These are phyloP conservation scores for Colletes gigas DNA, from an alignment of 1,140 invertebrate genomes.

Conservation along the genomic window DNA sequence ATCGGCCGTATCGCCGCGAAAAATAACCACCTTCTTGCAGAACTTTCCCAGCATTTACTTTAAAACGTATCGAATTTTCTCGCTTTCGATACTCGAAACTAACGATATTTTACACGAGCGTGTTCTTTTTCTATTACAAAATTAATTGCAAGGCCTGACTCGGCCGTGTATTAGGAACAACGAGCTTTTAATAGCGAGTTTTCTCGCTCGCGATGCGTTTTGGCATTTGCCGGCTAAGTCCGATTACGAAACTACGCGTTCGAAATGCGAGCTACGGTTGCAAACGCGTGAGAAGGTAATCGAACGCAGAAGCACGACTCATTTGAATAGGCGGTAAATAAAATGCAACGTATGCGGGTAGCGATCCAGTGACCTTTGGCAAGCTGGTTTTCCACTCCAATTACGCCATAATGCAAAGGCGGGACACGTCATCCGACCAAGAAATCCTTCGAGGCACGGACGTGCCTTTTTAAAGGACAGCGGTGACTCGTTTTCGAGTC, in stretches of 20 bases:
- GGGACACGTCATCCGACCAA: background rate
- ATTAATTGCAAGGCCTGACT: too few relatives aligned
- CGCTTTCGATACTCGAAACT: too few relatives aligned
- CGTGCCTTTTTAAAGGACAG: background rate
- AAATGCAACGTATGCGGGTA: conserved; percentile 3
- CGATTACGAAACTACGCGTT: conserved; percentile 6
- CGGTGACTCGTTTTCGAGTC: background rate
- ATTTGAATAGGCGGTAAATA: background rate
- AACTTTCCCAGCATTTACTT: too few relatives aligned
- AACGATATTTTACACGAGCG: too few relatives aligned
- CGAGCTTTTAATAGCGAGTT: too few relatives aligned
- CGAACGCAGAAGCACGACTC: background rate
- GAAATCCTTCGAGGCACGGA: background rate
- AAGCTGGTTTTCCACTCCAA: conserved; percentile 6
- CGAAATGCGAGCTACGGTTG: too few relatives aligned
- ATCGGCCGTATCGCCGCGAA: conserved; percentile 1
- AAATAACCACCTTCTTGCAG: background rate
- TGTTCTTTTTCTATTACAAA: too few relatives aligned
- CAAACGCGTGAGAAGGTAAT: background rate
- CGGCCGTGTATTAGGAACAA: too few relatives aligned
- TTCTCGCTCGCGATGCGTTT: too few relatives aligned
- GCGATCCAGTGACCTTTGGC: conserved; percentile 26
- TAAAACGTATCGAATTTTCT: too few relatives aligned
- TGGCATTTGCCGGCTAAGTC: too few relatives aligned
- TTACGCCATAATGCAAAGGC: conserved; percentile 1